These are phyloP conservation scores for Drosophila anomalata DNA, from an alignment of 2,888 invertebrate genomes.

Conservation along the genomic window DNA sequence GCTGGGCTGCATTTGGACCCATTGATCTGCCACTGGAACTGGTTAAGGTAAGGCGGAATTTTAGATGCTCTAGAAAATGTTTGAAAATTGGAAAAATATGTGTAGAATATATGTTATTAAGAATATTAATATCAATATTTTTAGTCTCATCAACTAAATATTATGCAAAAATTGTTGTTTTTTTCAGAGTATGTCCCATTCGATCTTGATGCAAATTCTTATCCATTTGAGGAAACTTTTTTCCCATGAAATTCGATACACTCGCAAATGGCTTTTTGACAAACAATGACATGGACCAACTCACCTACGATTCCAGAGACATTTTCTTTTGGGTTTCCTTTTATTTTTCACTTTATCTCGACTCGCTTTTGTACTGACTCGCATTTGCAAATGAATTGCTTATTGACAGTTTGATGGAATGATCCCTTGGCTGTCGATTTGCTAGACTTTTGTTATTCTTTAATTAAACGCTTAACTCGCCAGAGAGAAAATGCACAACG, in stretches of 20 bases:
- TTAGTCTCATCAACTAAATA: no score
- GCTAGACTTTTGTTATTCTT: conserved; percentile 69
- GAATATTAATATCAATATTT: no score
- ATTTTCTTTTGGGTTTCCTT: conserved; percentile 35
- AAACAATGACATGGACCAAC: conserved; percentile 70
- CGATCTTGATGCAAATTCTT: conserved; percentile 1
- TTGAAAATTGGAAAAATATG: no score
- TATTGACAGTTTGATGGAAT: conserved; percentile 79
- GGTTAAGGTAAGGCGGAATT: not conserved
- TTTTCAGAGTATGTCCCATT: conserved; percentile 4
- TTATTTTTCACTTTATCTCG: conserved; percentile 27
- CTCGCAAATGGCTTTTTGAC: conserved; percentile 76
- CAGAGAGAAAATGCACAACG: conserved; percentile 31
- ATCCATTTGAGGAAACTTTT: conserved; percentile 25
- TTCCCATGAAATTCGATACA: conserved; percentile 63
- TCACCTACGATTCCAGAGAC: conserved; percentile 63
- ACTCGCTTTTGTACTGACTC: conserved; percentile 35
- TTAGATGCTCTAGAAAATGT: conserved; percentile 5
- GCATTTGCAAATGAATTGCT: conserved; percentile 80
- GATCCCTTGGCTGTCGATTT: conserved; percentile 58
- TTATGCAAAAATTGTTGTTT: no score
- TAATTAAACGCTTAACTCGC: conserved; percentile 57
- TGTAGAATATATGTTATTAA: no score
- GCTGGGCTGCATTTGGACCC: conserved; percentile 45
- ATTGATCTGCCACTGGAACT: conserved; percentile 19